Percentiles rank a stretch among this genome's conserved stretches.
Evolutionary conservation across 2,888 invertebrate genomes (phyloP).

Genomic region (Sipha maydis): DNA sequence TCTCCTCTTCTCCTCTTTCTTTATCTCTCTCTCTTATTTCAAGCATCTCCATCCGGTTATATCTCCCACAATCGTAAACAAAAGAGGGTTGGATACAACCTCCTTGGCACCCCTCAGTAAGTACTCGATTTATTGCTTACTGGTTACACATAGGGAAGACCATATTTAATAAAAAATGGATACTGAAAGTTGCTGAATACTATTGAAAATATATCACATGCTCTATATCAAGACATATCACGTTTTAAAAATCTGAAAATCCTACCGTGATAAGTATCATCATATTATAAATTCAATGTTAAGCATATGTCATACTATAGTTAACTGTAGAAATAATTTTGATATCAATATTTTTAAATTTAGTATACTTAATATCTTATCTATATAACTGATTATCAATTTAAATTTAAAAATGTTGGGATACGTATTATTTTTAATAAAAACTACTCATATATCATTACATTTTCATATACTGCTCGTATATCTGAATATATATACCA

Average conservation of each 20-base stretch:
- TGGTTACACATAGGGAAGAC: constrained; percentile 27
- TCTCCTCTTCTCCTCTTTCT: background rate
- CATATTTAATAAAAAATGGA: constrained; percentile 47
- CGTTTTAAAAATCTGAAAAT: background rate
- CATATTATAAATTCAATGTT: background rate
- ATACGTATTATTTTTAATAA: too few relatives aligned
- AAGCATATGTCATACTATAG: background rate
- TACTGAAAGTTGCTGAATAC: constrained; percentile 12
- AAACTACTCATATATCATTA: too few relatives aligned
- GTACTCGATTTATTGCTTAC: constrained; percentile 55
- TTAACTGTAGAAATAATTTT: too few relatives aligned
- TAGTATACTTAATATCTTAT: too few relatives aligned
- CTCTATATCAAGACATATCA: background rate
- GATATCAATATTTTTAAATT: too few relatives aligned
- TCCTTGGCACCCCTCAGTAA: constrained; percentile 50
- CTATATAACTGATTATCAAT: too few relatives aligned
- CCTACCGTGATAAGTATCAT: background rate
- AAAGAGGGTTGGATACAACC: constrained; percentile 51
- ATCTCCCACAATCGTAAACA: constrained; percentile 53
- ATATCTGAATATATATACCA: too few relatives aligned
- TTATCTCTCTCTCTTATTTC: background rate
- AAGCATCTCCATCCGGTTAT: constrained; percentile 54
- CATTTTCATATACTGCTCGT: too few relatives aligned
- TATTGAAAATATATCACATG: constrained; percentile 16
- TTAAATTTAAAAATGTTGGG: too few relatives aligned